Base-by-base conservation (phyloP, 2,888 invertebrate species). In the Hyles lineata region DNA sequence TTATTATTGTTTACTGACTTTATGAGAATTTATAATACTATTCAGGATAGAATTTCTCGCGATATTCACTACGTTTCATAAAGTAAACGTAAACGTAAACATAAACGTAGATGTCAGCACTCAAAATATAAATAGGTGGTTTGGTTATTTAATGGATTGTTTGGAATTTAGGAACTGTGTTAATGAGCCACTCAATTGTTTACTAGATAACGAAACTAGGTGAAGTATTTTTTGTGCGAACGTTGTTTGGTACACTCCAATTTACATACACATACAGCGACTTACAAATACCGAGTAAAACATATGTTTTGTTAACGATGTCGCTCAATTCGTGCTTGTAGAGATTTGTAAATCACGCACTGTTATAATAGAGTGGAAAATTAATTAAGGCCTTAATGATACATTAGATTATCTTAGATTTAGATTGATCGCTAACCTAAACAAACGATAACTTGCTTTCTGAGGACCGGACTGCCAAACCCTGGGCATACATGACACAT, bases 181-280 rank as follows among this genome's bases (percentile, higher is more conserved):
- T 55, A 55, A 55, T n/a, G 55, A 55, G 55, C 55, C n/a, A 55
- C 55, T 55, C n/a, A 55, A 55, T n/a, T 55, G 55, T 55, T 55
- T 55, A 55, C 55, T 55, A 55, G 55, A 55, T 55, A 55, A 55
- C 55, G n/a, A 55, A 55, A 55, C 6, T 55, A 55, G 55, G 55
- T 55, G 55, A n/a, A 55, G 55, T 55, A 55, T 55, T 55, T 55
- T 55, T 55, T 55, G 55, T n/a, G 55, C 55, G 55, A 55, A n/a
- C 55, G 55, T n/a, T 55, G n/a, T n/a, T 55, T 55, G 55, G 19
- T 35, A 62, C n/a, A 62, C 6, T 60, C 23, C 8, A 23, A 23
- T 59, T 4, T 6, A 25, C 29, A 29, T 29, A 29, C 19, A 11
- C 19, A 29, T 60, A 60, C 21, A 15, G 25, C 25, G 6, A 21